Evolutionary conservation across 2,888 invertebrate species (phyloP).

Genomic region (Synergus japonicus): DNA sequence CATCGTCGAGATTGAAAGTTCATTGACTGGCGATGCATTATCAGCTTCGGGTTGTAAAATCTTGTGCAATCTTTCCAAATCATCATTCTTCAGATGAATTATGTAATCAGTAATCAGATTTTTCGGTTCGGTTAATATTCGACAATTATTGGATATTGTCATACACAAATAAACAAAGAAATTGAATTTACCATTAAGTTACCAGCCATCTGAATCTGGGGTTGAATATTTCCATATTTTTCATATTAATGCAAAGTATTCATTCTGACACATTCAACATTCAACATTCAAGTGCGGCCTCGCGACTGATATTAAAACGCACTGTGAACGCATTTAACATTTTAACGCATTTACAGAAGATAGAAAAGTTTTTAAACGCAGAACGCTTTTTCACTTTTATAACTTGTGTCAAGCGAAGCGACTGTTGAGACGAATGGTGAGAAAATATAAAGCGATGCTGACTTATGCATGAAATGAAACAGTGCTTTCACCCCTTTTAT

Average conservation of each 20-base stretch:
- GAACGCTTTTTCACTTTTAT: background rate
- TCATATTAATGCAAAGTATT: background rate
- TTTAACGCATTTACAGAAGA: background rate
- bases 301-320: background rate
- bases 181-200: background rate
- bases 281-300: background rate
- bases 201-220: background rate
- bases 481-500: background rate
- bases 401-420: background rate
- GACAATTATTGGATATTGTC: too few relatives aligned
- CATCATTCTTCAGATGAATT: background rate
- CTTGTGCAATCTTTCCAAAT: background rate
- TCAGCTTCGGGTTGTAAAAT: background rate
- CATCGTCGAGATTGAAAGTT: conserved; percentile 34
- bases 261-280: background rate
- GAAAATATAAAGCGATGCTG: background rate
- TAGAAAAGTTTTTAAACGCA: background rate
- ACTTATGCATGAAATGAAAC: background rate
- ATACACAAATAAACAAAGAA: background rate
- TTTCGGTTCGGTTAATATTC: background rate
- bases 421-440: background rate
- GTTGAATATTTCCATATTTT: background rate
- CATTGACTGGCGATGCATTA: conserved; percentile 32
- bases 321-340: background rate
- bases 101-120: background rate